Percentiles rank a stretch among this genome's conserved stretches.
Evolutionary conservation across 2,888 invertebrate genomes (phyloP).

Genomic region (Eucriotettix oculatus): DNA sequence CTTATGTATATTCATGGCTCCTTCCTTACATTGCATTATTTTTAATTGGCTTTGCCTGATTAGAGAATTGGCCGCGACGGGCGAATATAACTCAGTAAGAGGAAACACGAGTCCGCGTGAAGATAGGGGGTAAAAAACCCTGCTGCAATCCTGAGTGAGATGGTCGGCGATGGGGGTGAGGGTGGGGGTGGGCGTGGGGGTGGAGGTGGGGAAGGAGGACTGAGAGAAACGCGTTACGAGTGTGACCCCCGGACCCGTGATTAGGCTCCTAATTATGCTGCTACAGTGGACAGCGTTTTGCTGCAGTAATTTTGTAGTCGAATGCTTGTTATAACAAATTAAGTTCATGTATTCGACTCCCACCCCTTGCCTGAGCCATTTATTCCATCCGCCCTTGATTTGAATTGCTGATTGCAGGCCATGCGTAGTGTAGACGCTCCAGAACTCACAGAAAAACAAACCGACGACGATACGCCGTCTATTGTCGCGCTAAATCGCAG

Average conservation of each 20-base stretch:
- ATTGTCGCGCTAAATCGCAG: too few relatives aligned
- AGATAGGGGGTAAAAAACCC: too few relatives aligned
- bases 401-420: constrained; percentile 6
- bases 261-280: constrained; percentile 3
- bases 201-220: too few relatives aligned
- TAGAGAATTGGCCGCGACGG: background rate
- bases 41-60: constrained; percentile 2
- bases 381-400: constrained; percentile 4
- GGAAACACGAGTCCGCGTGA: too few relatives aligned
- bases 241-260: too few relatives aligned
- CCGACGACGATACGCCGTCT: background rate
- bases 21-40: constrained; percentile 3
- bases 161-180: too few relatives aligned
- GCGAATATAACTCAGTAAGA: too few relatives aligned
- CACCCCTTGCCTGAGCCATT: background rate
- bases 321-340: constrained; percentile 8
- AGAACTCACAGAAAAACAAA: constrained; percentile 1
- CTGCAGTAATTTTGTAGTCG: constrained; percentile 3
- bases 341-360: constrained; percentile 4
- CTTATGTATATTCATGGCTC: constrained; percentile 1
- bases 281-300: constrained; percentile 4
- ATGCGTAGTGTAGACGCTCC: background rate
- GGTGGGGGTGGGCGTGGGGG: too few relatives aligned
- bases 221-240: too few relatives aligned
- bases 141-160: too few relatives aligned